Evolutionary conservation across 2,797 vertebrate species (phyloP), one percentile per base, ranked within the genome.

Genomic region (Pangasius mekongensis): DNA sequence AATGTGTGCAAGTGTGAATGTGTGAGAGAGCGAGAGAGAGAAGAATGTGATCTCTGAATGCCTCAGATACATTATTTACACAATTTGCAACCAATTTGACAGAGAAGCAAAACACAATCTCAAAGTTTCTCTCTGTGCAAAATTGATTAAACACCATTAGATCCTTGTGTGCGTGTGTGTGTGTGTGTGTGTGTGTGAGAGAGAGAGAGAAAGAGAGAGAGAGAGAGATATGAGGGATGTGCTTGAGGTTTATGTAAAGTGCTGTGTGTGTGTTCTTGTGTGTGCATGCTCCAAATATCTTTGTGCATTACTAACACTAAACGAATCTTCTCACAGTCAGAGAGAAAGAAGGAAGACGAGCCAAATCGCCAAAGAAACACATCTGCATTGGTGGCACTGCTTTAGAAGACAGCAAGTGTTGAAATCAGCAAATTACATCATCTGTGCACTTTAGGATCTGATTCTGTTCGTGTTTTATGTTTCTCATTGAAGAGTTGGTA

Each of bases 81-180:
- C 89, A 86, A 92, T 88, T 91, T 86, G 91, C 88, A 86, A 90
- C 87, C 86, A 81, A 83, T 88, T 87, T 90, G 73, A 93, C 81
- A 89, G 73, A 78, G n/a, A 88, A 84, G 87, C 86, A 83, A 89
- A 91, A 90, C 78, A 87, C 87, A 87, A 91, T 89, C 60, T 84
- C 89, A 90, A 89, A 84, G 88, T 82, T 88, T 91, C 89, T 89
- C 84, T 71, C 90, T 92, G 89, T 89, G 86, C 86, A 77, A 85
- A 89, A 88, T 90, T 90, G 86, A 93, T 92, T 89, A 89, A 87
- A 89, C 86, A 87, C 62, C 58, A 81, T 86, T 86, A 90, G 81
- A 91, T 85, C 89, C 86, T 87, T 76, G 58, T 39, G 49, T 90
- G 86, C 0, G 56, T 33, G 84, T 20, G 83, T 92, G 73, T 58